These are phyloP conservation scores for Stegana nigrithorax DNA, from an alignment of 2,888 invertebrate species.

Conservation along the genomic window DNA sequence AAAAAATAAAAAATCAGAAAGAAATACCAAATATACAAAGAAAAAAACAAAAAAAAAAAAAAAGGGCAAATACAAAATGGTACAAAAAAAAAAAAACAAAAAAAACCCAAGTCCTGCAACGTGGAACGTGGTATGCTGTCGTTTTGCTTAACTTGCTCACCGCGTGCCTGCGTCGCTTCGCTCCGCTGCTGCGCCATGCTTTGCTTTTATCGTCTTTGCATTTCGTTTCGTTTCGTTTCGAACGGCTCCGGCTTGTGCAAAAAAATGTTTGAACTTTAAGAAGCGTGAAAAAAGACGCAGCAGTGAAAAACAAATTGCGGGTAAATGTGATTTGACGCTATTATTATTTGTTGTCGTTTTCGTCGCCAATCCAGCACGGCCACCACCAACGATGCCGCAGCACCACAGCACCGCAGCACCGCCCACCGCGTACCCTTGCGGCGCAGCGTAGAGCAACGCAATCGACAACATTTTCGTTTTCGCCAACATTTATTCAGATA, in stretches of 20 bases:
- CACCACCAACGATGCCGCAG: not conserved
- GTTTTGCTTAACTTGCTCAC: too few species aligned
- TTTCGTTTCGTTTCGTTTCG: not conserved
- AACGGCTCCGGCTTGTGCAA: constrained; percentile 30
- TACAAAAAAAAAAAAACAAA: too few species aligned
- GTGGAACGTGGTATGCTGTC: too few species aligned
- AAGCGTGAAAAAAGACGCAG: not conserved
- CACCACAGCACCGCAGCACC: not conserved
- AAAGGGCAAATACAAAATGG: too few species aligned
- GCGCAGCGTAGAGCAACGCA: not conserved
- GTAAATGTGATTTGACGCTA: constrained; percentile 59
- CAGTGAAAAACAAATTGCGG: constrained; percentile 49
- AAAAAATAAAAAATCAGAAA: not conserved
- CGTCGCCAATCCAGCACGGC: constrained; percentile 15
- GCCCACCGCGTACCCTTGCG: not conserved
- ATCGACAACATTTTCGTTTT: constrained; percentile 39
- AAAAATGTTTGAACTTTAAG: constrained; percentile 48
- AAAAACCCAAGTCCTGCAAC: too few species aligned
- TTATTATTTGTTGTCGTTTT: constrained; percentile 55
- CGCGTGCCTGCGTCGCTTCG: too few species aligned
- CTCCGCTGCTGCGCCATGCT: not conserved
- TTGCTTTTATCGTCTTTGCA: not conserved
- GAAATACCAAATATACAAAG: too few species aligned
- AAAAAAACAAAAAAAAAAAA: too few species aligned
- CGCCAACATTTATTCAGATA: constrained; percentile 47